Evolutionary conservation across 2,113 vertebrate species (phyloP).

Genomic region (Lamprotornis superbus): DNA sequence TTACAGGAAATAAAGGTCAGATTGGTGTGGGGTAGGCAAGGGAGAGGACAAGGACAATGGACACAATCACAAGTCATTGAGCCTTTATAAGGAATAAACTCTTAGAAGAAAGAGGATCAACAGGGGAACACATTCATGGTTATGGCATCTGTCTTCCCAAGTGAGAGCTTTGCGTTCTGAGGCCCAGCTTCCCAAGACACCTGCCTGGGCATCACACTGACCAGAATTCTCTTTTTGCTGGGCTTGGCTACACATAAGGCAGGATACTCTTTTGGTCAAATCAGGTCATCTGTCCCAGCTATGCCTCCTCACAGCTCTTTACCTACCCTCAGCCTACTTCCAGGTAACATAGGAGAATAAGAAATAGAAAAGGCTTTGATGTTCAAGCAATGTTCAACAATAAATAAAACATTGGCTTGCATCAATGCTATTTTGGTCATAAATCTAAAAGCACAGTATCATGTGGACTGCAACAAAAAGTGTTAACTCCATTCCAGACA

Average conservation of each 20-base stretch:
- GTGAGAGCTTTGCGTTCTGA: accelerated
- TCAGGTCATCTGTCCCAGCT: neutral
- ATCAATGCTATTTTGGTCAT: neutral
- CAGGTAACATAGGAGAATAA: accelerated
- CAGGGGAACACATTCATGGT: accelerated
- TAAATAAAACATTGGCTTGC: neutral
- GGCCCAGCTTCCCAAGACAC: neutral
- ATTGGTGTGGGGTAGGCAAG: neutral
- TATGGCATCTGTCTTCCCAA: neutral
- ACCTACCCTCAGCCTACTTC: neutral
- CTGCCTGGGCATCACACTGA: neutral
- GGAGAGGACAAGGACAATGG: neutral
- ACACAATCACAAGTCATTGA: no score
- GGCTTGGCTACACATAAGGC: accelerated
- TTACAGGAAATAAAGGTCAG: neutral
- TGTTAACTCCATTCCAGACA: neutral
- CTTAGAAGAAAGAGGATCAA: neutral
- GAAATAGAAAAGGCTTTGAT: neutral
- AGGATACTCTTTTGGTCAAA: neutral
- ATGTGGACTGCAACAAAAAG: neutral
- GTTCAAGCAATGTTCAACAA: neutral
- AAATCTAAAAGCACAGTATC: neutral
- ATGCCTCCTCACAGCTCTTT: neutral
- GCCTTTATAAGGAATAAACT: neutral
- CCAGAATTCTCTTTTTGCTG: neutral